Evolutionary conservation across 2,113 vertebrate genomes (phyloP).

Genomic region (Erythrolamprus reginae): DNA sequence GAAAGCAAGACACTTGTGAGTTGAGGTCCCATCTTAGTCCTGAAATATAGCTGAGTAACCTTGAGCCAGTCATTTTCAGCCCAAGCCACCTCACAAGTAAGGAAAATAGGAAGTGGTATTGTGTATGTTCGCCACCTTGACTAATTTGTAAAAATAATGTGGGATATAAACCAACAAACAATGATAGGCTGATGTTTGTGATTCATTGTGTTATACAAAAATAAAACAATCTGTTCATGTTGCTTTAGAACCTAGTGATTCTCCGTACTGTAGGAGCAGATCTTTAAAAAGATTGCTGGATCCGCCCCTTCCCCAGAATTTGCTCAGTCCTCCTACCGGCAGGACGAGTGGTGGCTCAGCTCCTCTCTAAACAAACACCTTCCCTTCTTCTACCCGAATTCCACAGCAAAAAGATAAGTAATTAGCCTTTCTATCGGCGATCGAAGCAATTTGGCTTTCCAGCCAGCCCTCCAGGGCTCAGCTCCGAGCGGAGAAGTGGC

Average conservation of each 20-base stretch:
- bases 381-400: too few relatives aligned
- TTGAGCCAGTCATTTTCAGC: not conserved
- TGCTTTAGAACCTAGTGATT: not conserved
- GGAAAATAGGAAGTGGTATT: not conserved
- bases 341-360: too few relatives aligned
- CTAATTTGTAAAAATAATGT: not conserved
- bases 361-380: too few relatives aligned
- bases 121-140: not conserved
- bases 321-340: too few relatives aligned
- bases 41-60: not conserved
- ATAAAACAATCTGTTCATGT: not conserved
- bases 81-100: not conserved
- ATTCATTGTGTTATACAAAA: not conserved
- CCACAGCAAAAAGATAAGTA: too few relatives aligned
- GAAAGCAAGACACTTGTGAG: not conserved
- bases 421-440: too few relatives aligned
- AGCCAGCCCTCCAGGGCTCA: too few relatives aligned
- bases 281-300: too few relatives aligned
- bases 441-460: too few relatives aligned
- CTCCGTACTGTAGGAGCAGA: too few relatives aligned
- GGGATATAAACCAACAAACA: not conserved
- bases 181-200: not conserved
- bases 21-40: not conserved
- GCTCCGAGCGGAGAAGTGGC: too few relatives aligned
- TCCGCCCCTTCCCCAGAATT: too few relatives aligned